Percentiles rank a stretch among this genome's conserved stretches.
Conservation (phyloP, 2,797 vertebrate species). For the Peromyscus melanophrys region DNA sequence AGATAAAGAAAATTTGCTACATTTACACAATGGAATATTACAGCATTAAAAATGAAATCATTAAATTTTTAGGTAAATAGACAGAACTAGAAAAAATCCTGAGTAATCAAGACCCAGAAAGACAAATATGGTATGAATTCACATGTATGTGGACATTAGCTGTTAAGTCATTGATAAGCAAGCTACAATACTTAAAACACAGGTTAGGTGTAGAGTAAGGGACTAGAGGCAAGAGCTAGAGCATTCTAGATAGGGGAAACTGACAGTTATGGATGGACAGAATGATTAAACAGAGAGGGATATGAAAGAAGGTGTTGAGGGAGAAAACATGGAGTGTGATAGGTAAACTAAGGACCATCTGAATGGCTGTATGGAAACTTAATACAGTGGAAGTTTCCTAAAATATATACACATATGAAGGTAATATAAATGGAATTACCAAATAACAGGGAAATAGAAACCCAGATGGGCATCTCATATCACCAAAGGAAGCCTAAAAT, state of each 20-base stretch:
- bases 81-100: too few species aligned
- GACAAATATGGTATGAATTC: not conserved
- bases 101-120: too few species aligned
- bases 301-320: not conserved
- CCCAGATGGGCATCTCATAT: not conserved
- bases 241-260: not conserved
- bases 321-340: not conserved
- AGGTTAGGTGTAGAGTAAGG: not conserved
- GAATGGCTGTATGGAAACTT: not conserved
- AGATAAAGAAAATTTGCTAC: too few species aligned
- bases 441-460: not conserved
- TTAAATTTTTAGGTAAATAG: too few species aligned
- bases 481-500: not conserved
- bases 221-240: not conserved
- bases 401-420: not conserved
- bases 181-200: not conserved
- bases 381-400: not conserved
- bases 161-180: not conserved
- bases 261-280: not conserved
- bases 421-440: not conserved
- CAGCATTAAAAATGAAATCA: too few species aligned
- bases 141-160: not conserved
- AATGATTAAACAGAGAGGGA: not conserved
- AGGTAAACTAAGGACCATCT: not conserved
- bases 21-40: too few species aligned